Base-by-base conservation (phyloP, 2,888 invertebrate genomes). In the Metallyticus violacea region DNA sequence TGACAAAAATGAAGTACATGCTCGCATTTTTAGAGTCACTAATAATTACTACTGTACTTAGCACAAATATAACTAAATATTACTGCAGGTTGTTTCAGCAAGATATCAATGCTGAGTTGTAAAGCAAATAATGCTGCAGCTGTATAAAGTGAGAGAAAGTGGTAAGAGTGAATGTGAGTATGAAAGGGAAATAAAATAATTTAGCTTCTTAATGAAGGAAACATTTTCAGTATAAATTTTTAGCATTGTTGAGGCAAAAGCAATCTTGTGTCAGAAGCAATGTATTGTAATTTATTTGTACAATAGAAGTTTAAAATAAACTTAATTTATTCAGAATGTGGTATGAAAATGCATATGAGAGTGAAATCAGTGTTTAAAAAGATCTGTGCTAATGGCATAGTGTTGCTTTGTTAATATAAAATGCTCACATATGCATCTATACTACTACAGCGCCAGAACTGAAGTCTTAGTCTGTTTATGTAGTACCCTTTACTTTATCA, bases 1-100 rank as follows among this genome's bases (percentile, higher is more conserved):
- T 83, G 83, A 77, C 83, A 83, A 83, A 77, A 15, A 62, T 15
- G n/a, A 83, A 83, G 26, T 40, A 81, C 76, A 83, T 83, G 83
- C 77, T 83, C 83, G 77, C 83, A 83, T 28, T 83, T 83, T 77
- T 83, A 83, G 83, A 83, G 83, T 83, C 83, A 83, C 77, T 82
- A 82, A 82, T 40, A 30, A 76, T 81, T 83, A 83, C 26, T 83
- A 83, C 77, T 83, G 83, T 83, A 83, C 83, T 77, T 83, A 83
- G 83, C 83, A 83, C 83, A 83, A 77, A 83, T 83, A 83, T 83
- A 77, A 83, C 77, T 81, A 81, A 81, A 25, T 77, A 82, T 82
- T 82, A 82, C 27, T 82, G 76, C 82, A 82, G 82, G 22, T 82
- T 40, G 76, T 83, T 77, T 83, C 83, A 26, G 83, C 83, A 83